A percentile compares a stretch with the other conserved stretches of the same genome.
These are phyloP conservation scores for Phyto melanocephala DNA, from an alignment of 2,888 invertebrate species.

Conservation along the genomic window DNA sequence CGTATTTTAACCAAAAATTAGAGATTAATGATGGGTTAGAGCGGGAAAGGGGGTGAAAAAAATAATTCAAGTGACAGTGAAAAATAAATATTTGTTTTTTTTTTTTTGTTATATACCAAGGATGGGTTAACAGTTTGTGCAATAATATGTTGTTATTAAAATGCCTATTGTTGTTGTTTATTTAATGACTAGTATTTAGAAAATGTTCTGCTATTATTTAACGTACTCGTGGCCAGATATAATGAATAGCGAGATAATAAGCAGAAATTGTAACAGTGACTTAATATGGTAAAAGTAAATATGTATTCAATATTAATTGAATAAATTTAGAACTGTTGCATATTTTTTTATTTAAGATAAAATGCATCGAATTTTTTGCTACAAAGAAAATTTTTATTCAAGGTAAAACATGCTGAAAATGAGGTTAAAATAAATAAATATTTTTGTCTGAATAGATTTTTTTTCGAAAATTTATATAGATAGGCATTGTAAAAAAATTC, in stretches of 20 bases:
- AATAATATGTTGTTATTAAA: conserved; percentile 12
- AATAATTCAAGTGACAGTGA: not conserved
- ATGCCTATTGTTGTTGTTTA: not conserved
- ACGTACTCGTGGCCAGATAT: not conserved
- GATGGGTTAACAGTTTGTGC: not conserved
- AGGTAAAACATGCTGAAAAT: too few species aligned
- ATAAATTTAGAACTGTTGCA: too few species aligned
- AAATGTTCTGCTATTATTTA: not conserved
- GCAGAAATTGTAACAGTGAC: not conserved
- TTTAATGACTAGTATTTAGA: not conserved
- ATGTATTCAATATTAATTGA: not conserved
- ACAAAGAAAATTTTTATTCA: too few species aligned
- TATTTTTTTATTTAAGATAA: too few species aligned
- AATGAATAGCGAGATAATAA: conserved; percentile 1
- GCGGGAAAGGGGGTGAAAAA: not conserved
- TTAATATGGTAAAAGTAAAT: not conserved
- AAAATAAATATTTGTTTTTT: not conserved
- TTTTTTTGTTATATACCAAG: too few species aligned
- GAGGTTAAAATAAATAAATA: too few species aligned
- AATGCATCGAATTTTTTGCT: too few species aligned
- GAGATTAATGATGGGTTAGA: not conserved
- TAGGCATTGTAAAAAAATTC: too few species aligned
- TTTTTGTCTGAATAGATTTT: too few species aligned
- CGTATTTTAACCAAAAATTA: conserved; percentile 34
- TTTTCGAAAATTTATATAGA: too few species aligned